These are phyloP conservation scores for Noturus placidus DNA, from an alignment of 2,113 vertebrate genomes.

Conservation along the genomic window DNA sequence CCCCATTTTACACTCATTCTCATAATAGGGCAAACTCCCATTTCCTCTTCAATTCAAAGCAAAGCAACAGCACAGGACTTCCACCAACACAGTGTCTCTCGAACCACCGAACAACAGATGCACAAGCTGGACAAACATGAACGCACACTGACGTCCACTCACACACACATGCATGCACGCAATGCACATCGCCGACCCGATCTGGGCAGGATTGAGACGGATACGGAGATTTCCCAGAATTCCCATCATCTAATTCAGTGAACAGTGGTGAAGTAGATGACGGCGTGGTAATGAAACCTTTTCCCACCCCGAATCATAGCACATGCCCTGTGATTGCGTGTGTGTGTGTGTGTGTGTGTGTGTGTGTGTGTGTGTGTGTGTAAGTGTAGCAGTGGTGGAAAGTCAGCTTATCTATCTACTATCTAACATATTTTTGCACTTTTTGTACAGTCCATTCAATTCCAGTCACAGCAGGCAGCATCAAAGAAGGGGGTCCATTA, in stretches of 20 bases:
- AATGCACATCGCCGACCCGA: conserved; percentile 43
- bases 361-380: conserved; percentile 11
- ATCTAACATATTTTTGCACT: background rate
- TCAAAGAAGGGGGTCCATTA: background rate
- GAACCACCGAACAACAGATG: conserved; percentile 24
- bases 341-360: conserved; percentile 22
- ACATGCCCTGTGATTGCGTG: conserved; percentile 35
- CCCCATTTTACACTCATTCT: background rate
- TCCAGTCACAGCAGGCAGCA: background rate
- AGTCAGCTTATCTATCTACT: conserved; percentile 19
- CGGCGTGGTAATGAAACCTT: conserved; percentile 45
- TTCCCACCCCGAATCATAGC: conserved; percentile 38
- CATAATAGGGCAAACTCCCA: background rate
- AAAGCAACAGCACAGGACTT: conserved; percentile 29
- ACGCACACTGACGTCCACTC: conserved; percentile 47
- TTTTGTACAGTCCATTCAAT: background rate
- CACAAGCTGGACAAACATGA: conserved; percentile 50
- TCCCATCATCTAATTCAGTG: conserved; percentile 57
- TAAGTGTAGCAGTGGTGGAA: conserved; percentile 22
- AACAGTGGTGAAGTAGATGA: conserved; percentile 51
- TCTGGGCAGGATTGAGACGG: conserved; percentile 67
- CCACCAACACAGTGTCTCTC: conserved; percentile 34
- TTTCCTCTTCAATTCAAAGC: conserved; percentile 27
- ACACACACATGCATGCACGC: conserved; percentile 57
- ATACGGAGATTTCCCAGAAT: conserved; percentile 80